Evolutionary conservation across 1,140 invertebrate species (phyloP).

Genomic region (Harpegnathos saltator): DNA sequence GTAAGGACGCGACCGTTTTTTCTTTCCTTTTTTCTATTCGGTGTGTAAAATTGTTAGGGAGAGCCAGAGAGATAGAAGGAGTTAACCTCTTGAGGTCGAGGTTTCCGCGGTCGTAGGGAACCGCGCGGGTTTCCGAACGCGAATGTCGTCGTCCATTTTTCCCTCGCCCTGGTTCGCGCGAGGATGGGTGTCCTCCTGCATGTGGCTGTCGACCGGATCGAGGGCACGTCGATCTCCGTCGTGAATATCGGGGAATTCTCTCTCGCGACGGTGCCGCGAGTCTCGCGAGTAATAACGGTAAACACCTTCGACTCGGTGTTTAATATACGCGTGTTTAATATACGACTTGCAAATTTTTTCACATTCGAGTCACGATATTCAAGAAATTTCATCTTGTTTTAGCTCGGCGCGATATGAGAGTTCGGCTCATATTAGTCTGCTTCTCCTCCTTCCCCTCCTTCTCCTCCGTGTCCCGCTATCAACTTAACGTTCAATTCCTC

Average conservation of each 20-base stretch:
- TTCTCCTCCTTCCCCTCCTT: too few species aligned
- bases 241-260: constrained; percentile 19
- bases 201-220: too few species aligned
- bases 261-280: too few species aligned
- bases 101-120: constrained; percentile 49
- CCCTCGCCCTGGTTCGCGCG: background rate
- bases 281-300: background rate
- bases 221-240: background rate
- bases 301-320: background rate
- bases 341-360: background rate
- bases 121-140: constrained; percentile 52
- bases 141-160: constrained; percentile 36
- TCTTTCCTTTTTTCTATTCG: constrained; percentile 10
- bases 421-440: too few species aligned
- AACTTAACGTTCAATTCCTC: too few species aligned
- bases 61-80: too few species aligned
- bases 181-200: constrained; percentile 41
- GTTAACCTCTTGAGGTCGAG: constrained; percentile 40
- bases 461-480: too few species aligned
- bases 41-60: constrained; percentile 32
- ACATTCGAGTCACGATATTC: background rate
- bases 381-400: background rate
- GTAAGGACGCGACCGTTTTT: constrained; percentile 30
- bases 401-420: too few species aligned
- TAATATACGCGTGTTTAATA: background rate